These are phyloP conservation scores for Nautilus pompilius DNA, from an alignment of 1,140 invertebrate species.

Conservation along the genomic window DNA sequence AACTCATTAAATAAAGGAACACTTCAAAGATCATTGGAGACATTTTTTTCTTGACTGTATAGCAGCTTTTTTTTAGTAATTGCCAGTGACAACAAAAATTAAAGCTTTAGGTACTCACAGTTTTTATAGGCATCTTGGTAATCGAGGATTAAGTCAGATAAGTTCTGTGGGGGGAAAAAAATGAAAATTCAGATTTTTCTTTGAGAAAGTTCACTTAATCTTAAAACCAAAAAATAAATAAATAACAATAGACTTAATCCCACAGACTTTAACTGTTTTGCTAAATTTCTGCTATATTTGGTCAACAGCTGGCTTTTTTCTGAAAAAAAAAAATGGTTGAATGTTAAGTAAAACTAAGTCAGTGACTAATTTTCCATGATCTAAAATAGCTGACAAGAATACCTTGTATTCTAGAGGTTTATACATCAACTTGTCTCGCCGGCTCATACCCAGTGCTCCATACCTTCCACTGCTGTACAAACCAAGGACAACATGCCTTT, in stretches of 20 bases:
- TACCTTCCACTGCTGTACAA: constrained; percentile 50
- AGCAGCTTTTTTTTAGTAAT: neutral
- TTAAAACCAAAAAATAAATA: too few species aligned
- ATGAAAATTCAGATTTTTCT: neutral
- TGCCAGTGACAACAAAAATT: neutral
- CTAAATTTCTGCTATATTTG: neutral
- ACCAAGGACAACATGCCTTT: constrained; percentile 56
- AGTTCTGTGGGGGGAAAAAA: constrained; percentile 32
- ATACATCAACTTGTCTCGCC: constrained; percentile 55
- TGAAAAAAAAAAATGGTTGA: neutral
- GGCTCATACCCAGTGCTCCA: constrained; percentile 56
- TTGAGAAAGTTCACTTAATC: neutral
- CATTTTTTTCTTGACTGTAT: too few species aligned
- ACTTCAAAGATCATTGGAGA: too few species aligned
- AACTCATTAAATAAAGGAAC: too few species aligned
- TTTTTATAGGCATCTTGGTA: constrained; percentile 46
- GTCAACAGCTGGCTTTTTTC: neutral
- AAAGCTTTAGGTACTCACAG: constrained; percentile 33
- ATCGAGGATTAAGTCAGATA: constrained; percentile 46
- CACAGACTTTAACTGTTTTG: too few species aligned
- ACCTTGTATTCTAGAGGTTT: constrained; percentile 53
- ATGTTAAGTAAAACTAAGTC: neutral
- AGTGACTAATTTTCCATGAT: neutral
- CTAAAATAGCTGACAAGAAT: neutral
- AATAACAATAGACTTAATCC: too few species aligned